Conservation (phyloP, 92 coral and sea anemone species). For the Galaxea fascicularis region DNA sequence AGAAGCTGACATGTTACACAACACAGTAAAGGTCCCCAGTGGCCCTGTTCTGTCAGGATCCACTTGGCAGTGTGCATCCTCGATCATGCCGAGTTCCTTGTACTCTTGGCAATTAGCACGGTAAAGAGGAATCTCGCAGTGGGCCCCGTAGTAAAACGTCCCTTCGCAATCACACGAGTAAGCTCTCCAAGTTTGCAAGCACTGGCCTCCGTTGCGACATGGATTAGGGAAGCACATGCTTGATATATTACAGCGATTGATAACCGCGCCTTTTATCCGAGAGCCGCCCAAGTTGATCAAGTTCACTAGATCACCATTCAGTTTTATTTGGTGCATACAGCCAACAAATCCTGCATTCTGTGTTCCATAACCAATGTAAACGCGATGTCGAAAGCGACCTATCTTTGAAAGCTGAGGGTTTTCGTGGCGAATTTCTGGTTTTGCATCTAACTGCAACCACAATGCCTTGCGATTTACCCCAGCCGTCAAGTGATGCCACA, state of each 20-base stretch:
- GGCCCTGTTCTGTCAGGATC: conserved; percentile 93
- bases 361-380: conserved; percentile 82
- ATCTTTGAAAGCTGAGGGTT: conserved; percentile 69
- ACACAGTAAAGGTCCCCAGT: conserved; percentile 67
- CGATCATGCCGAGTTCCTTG: conserved; percentile 82
- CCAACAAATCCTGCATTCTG: conserved; percentile 90
- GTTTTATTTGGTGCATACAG: conserved; percentile 75
- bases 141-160: conserved; percentile 79
- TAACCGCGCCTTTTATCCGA: conserved; percentile 55
- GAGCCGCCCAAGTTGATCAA: conserved; percentile 45
- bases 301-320: conserved; percentile 67
- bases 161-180: conserved; percentile 86
- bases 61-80: conserved; percentile 89
- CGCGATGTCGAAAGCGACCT: conserved; percentile 72
- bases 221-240: conserved; percentile 88
- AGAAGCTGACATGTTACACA: conserved; percentile 90
- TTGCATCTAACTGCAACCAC: conserved; percentile 76
- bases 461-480: conserved; percentile 73
- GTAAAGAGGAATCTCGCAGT: conserved; percentile 85
- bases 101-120: conserved; percentile 91
- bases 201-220: conserved; percentile 77
- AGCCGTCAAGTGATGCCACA: conserved; percentile 91
- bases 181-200: conserved; percentile 75
- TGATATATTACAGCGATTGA: conserved; percentile 60
- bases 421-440: conserved; percentile 82